Base-by-base conservation (phyloP, 2,797 vertebrate genomes). In the Acropternis orthonyx region DNA sequence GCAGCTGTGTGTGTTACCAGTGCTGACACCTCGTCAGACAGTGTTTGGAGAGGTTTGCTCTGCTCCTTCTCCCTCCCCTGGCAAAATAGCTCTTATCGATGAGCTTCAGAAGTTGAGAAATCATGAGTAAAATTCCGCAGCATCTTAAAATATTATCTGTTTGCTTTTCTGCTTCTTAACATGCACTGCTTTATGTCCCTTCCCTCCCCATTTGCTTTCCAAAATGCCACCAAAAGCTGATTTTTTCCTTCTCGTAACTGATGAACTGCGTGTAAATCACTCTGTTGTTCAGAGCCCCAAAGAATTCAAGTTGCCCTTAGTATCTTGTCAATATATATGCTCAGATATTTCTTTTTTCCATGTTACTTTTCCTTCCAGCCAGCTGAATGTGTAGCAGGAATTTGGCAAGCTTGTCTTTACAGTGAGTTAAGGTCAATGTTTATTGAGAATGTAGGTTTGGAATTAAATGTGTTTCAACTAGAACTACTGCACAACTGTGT, bases 391-490 rank as follows among this genome's bases (percentile, higher is more conserved):
- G 14, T 34, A 61, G 37, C 46, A 74, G 72, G 55, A 78, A 43
- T 73, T 75, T 76, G 51, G 17, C 23, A 63, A 82, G 27, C 34
- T 76, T 78, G 28, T 48, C 58, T 79, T 81, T 20, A 63, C 48
- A 62, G 69, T 12, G 19, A 75, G 58, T 91, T 92, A 89, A 91
- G 76, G 80, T 67, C 49, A 80, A 73, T 94, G 37, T 66, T 91
- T 77, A 88, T 68, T 78, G 76, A 66, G 36, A 67, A 58, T 73
- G 27, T 49, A 85, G 41, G 36, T 39, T 79, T 93, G 68, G 63
- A 92, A 95, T 93, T 85, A 88, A 95, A 62, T 39, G 39, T 69
- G 28, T 73, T 96, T 85, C 74, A 85, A 41, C 75, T 71, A 54
- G 36, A 96, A 89, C 80, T 79, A 22, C 67, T 54, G 61, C 39